Evolutionary conservation across 2,797 vertebrate species (phyloP).

Genomic region (Mus caroli): DNA sequence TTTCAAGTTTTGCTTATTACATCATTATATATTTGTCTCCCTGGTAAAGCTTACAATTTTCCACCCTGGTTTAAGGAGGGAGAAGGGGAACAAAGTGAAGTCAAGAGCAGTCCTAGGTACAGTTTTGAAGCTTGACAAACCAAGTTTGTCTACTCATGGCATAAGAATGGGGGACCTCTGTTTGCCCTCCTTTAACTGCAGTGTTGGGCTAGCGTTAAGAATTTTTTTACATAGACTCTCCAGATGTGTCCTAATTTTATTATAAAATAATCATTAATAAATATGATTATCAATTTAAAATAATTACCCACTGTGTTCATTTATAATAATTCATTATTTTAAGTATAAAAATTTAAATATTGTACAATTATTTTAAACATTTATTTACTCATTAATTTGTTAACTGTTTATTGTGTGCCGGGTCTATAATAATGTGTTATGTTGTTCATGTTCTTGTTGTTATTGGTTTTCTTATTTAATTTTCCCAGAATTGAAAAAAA

Average conservation of each 20-base stretch:
- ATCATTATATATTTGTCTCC: neutral
- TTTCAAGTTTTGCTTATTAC: neutral
- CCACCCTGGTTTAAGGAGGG: neutral
- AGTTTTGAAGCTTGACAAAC: neutral
- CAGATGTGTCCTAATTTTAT: constrained; percentile 29
- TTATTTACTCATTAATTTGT: constrained; percentile 24
- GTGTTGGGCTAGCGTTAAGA: neutral
- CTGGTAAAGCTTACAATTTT: neutral
- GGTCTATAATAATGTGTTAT: neutral
- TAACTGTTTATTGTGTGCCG: neutral
- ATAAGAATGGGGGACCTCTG: neutral
- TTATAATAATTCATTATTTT: neutral
- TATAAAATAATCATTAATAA: neutral
- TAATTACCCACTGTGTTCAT: constrained; percentile 10
- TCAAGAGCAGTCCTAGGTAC: neutral
- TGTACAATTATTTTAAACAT: neutral
- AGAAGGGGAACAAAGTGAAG: neutral
- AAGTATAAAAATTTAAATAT: constrained; percentile 35
- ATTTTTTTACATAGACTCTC: neutral
- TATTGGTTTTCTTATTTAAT: neutral
- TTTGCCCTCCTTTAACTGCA: neutral
- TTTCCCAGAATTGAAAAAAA: neutral
- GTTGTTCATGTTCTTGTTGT: neutral
- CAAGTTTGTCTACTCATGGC: neutral
- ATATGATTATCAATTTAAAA: neutral